A percentile compares a stretch with the other conserved stretches of the same genome.
Evolutionary conservation across 2,113 vertebrate genomes (phyloP).

Genomic region (Polyodon spathula): DNA sequence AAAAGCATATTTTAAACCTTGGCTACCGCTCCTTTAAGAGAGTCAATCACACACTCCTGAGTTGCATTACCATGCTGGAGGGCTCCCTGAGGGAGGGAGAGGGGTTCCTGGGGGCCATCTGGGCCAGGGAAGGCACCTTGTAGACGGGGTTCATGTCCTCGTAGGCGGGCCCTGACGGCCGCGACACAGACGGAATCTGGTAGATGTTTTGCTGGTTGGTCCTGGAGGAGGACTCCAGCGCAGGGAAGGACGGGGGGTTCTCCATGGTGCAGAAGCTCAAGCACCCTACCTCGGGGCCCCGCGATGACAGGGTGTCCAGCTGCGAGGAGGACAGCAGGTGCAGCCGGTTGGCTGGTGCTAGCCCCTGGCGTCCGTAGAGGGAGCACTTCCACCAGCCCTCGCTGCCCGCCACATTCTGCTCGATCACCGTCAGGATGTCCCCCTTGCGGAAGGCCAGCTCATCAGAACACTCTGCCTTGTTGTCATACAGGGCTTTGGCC

Average conservation of each 20-base stretch:
- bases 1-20: too few species aligned
- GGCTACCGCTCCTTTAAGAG: too few species aligned
- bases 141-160: conserved; percentile 71
- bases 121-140: conserved; percentile 29
- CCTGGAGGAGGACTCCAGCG: rapidly evolving
- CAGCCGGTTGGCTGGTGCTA: conserved; percentile 85
- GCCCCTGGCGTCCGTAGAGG: conserved; percentile 68
- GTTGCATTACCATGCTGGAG: too few species aligned
- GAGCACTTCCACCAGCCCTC: conserved; percentile 86
- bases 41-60: too few species aligned
- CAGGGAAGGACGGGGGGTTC: background rate
- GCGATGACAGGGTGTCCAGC: background rate
- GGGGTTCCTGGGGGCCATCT: conserved; percentile 24
- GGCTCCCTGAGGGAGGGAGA: conserved; percentile 32
- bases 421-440: conserved; percentile 74
- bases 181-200: conserved; percentile 46
- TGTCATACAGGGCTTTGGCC: conserved; percentile 86
- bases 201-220: conserved; percentile 45
- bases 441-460: conserved; percentile 81
- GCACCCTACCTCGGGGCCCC: background rate
- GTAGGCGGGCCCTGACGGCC: conserved; percentile 31
- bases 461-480: conserved; percentile 74
- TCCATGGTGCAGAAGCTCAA: background rate
- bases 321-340: conserved; percentile 45
- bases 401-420: conserved; percentile 57